Evolutionary conservation across 2,888 invertebrate genomes (phyloP).

Genomic region (Scaptomyza parva): DNA sequence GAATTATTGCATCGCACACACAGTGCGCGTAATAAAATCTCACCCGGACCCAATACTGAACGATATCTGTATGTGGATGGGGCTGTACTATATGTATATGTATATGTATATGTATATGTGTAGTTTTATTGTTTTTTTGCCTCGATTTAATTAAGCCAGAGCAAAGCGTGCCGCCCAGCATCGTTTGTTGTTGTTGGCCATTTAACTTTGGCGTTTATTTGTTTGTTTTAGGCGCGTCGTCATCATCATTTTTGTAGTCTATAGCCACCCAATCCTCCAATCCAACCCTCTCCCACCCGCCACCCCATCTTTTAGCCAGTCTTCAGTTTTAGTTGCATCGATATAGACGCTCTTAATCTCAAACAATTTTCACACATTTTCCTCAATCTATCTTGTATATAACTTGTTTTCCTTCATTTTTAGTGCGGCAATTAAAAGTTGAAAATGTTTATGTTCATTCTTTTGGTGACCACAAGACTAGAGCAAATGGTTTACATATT

Average conservation of each 20-base stretch:
- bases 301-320: slow-evolving; percentile 11
- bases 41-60: slow-evolving; percentile 39
- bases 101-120: slow-evolving; percentile 3
- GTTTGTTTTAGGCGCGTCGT: slow-evolving; percentile 79
- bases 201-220: slow-evolving; percentile 74
- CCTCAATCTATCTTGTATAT: slow-evolving; percentile 15
- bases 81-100: not conserved
- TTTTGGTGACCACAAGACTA: slow-evolving; percentile 69
- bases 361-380: slow-evolving; percentile 69
- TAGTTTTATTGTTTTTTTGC: slow-evolving; percentile 71
- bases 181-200: slow-evolving; percentile 58
- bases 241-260: slow-evolving; percentile 33
- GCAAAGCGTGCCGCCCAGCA: slow-evolving; percentile 74
- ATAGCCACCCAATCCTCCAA: slow-evolving; percentile 7
- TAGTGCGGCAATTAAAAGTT: slow-evolving; percentile 77
- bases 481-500: slow-evolving; percentile 48
- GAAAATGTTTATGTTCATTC: slow-evolving; percentile 74
- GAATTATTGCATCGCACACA: slow-evolving; percentile 69
- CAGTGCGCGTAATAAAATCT: slow-evolving; percentile 66
- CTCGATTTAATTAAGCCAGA: slow-evolving; percentile 74
- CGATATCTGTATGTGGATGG: not conserved
- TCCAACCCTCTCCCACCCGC: slow-evolving; percentile 10
- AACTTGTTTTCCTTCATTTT: slow-evolving; percentile 47
- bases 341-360: slow-evolving; percentile 54
- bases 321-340: slow-evolving; percentile 32